Evolutionary conservation across 1,140 invertebrate genomes (phyloP), one percentile per base, ranked within the genome.

Genomic region (Drosophila setifemur): DNA sequence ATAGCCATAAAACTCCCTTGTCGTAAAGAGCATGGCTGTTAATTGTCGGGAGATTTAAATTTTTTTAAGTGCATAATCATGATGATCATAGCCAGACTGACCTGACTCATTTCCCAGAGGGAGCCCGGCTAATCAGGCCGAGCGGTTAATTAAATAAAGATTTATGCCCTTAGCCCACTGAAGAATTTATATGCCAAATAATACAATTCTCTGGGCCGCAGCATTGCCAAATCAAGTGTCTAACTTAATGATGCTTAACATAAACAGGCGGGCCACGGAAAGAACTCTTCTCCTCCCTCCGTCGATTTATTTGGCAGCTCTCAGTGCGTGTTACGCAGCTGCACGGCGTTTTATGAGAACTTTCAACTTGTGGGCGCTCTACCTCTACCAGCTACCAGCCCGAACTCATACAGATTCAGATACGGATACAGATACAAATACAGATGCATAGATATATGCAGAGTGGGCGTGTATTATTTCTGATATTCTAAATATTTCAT

Each of bases 181-280:
- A 85, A 54, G 68, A 74, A 85, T 83, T 72, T 83, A 79, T 83
- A 85, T 86, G 79, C 70, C 79, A 85, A 83, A 86, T 83, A 86
- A 83, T 85, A 83, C 74, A 83, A 79, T 61, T 54, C 68, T 35
- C 61, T 44, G 35, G 14, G 61, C 49, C 26, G 28, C 45, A 60
- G 49, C 48, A 85, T 85, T 85, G 81, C 79, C 75, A 85, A 85
- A 85, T 85, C 81, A 86, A 86, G 79, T 85, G 79, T 86, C 75
- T 86, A 74, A 86, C 71, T 85, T 85, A 85, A 85, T 85, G 79
- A 86, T 73, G 71, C 81, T 73, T 70, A 83, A 86, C 81, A 86
- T 83, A 86, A 83, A 83, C 79, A 83, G 70, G 14, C 48, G 45
- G 48, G 12, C 48, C n/a, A 12, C 6, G 19, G 11, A 25, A 68